A percentile compares a stretch with the other conserved stretches of the same genome.
Conservation (phyloP, 1,140 invertebrate species). For the Triops longicaudatus region DNA sequence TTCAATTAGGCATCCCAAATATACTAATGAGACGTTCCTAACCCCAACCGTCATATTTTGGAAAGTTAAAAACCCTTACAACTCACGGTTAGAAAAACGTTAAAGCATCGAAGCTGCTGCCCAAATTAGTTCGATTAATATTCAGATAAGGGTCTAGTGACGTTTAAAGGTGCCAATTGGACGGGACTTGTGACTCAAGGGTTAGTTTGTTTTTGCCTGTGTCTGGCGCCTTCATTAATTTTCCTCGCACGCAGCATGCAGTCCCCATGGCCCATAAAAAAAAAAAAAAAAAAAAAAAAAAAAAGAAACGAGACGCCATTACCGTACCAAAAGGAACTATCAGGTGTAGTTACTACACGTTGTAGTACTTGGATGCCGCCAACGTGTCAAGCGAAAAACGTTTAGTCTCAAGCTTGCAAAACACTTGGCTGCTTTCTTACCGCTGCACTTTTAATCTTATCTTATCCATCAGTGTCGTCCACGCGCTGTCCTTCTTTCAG, state of each 20-base stretch:
- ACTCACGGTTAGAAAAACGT: neutral
- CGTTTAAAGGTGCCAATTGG: conserved; percentile 7
- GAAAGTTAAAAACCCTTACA: neutral
- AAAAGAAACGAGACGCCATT: too few relatives aligned
- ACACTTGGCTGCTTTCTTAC: neutral
- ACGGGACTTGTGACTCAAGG: neutral
- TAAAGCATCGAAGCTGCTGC: neutral
- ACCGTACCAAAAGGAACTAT: too few relatives aligned
- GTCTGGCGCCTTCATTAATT: neutral
- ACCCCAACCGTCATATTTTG: neutral
- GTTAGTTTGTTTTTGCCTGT: neutral
- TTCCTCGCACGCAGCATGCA: conserved; percentile 2
- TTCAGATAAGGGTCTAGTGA: neutral
- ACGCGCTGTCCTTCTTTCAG: neutral
- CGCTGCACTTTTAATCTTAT: neutral
- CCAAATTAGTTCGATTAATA: neutral
- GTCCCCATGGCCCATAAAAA: neutral
- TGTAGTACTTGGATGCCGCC: neutral
- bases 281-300: neutral
- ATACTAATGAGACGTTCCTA: neutral
- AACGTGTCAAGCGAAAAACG: neutral
- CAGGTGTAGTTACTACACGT: too few relatives aligned
- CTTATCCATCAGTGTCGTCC: neutral
- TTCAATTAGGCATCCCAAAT: neutral
- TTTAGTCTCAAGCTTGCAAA: neutral